Evolutionary conservation across 1,140 invertebrate species (phyloP).

Genomic region (Halotydeus destructor): DNA sequence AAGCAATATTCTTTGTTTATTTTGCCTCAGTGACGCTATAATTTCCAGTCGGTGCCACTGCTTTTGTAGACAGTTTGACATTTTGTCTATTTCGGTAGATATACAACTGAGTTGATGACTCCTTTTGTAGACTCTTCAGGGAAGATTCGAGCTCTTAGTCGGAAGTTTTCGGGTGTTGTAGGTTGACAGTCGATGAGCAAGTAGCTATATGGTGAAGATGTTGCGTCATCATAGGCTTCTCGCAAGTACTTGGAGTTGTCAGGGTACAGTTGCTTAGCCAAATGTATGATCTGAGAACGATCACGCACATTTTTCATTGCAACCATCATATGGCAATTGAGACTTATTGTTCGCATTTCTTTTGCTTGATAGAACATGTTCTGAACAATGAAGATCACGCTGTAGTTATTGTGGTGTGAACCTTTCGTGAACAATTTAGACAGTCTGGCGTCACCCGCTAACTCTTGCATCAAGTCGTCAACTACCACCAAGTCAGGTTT

Average conservation of each 20-base stretch:
- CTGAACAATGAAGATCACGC: constrained; percentile 26
- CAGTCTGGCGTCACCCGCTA: constrained; percentile 18
- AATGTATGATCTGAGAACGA: constrained; percentile 22
- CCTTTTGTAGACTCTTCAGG: neutral
- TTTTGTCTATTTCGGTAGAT: too few relatives aligned
- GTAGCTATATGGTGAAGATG: constrained; percentile 6
- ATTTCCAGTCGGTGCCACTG: neutral
- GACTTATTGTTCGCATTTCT: constrained; percentile 22
- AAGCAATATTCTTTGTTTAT: neutral
- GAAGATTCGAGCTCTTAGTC: neutral
- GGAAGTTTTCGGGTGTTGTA: constrained; percentile 1
- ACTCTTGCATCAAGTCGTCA: constrained; percentile 25
- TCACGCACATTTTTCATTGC: constrained; percentile 26
- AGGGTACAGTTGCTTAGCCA: constrained; percentile 22
- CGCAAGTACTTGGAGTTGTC: constrained; percentile 23
- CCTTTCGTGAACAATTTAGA: constrained; percentile 26
- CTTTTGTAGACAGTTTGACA: constrained; percentile 1
- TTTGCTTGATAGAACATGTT: constrained; percentile 26
- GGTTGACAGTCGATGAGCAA: constrained; percentile 5
- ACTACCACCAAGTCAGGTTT: constrained; percentile 18
- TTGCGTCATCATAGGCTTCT: constrained; percentile 20
- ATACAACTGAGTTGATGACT: too few relatives aligned
- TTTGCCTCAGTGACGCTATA: neutral
- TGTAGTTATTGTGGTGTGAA: constrained; percentile 24
- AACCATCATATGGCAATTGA: constrained; percentile 24